phyloP scores from a whole-genome alignment of 2,888 invertebrate species.

The Unio delphinus region DNA sequence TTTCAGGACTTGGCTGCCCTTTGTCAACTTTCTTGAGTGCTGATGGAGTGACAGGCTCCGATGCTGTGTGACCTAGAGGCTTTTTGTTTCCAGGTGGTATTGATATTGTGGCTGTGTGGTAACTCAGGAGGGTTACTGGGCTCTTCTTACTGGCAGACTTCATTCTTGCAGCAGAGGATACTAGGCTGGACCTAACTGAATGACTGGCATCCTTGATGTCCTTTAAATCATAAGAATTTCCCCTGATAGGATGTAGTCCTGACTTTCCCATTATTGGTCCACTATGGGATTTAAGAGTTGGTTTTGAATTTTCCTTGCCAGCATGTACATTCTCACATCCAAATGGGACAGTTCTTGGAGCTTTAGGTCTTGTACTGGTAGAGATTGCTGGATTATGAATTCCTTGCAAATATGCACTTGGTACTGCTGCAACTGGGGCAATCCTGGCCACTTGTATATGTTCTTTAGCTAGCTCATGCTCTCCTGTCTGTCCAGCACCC shows the following conservation, averaged over 20 bases:
- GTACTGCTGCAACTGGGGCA: too few relatives aligned
- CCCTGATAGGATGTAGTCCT: constrained; percentile 6
- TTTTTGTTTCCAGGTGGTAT: constrained; percentile 22
- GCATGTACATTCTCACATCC: too few relatives aligned
- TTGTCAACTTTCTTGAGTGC: not conserved
- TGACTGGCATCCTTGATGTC: constrained; percentile 1
- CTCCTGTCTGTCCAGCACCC: too few relatives aligned
- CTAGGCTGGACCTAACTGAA: constrained; percentile 23
- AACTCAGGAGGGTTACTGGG: constrained; percentile 31
- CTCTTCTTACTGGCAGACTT: constrained; percentile 28
- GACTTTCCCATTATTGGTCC: constrained; percentile 14
- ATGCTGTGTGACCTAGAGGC: constrained; percentile 14
- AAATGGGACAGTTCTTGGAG: too few relatives aligned
- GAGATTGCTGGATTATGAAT: too few relatives aligned
- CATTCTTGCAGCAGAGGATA: constrained; percentile 34
- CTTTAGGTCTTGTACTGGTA: too few relatives aligned
- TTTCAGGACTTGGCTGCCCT: not conserved
- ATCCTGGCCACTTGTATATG: too few relatives aligned
- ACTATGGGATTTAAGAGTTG: constrained; percentile 11
- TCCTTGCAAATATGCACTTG: too few relatives aligned
- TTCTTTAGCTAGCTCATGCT: too few relatives aligned
- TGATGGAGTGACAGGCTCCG: constrained; percentile 6
- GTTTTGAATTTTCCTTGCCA: not conserved
- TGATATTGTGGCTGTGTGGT: constrained; percentile 28
- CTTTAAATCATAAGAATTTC: constrained; percentile 8